A percentile compares a stretch with the other conserved stretches of the same genome.
These are phyloP conservation scores for Tenualosa thibaudeaui DNA, from an alignment of 2,797 vertebrate genomes.

Conservation along the genomic window DNA sequence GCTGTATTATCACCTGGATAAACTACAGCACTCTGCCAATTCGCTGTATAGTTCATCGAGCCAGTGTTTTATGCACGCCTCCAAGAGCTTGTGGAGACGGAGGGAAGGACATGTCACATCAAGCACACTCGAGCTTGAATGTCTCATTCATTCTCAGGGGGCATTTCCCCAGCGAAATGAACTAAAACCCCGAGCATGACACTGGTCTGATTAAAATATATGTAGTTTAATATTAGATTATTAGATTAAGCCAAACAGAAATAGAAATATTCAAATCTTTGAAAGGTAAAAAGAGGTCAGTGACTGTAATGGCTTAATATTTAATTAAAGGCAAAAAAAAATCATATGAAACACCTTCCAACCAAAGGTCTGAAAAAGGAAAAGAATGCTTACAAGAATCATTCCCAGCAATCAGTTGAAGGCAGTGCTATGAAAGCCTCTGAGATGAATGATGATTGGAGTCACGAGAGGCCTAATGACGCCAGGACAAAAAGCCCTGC, in stretches of 20 bases:
- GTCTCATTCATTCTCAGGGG: neutral
- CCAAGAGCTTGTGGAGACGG: neutral
- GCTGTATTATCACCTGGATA: slow-evolving; percentile 19
- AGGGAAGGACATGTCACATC: neutral
- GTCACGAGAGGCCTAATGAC: neutral
- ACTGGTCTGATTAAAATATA: neutral
- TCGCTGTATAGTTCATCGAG: too few relatives aligned
- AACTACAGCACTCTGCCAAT: neutral
- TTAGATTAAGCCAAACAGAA: neutral
- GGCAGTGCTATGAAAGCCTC: neutral
- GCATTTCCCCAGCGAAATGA: neutral
- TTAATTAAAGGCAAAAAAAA: neutral
- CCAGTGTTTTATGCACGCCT: neutral
- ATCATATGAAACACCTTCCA: neutral
- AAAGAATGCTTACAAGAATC: neutral
- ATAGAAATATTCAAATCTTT: neutral
- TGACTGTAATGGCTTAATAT: neutral
- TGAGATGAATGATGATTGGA: neutral
- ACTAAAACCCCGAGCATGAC: neutral
- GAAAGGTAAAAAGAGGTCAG: neutral
- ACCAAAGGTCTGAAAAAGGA: neutral
- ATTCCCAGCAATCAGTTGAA: neutral
- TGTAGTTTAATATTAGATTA: neutral
- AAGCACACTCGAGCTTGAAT: neutral
- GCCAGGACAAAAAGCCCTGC: neutral